Base-by-base conservation (phyloP, 2,113 vertebrate genomes). In the Forbesichthys papilliferus region DNA sequence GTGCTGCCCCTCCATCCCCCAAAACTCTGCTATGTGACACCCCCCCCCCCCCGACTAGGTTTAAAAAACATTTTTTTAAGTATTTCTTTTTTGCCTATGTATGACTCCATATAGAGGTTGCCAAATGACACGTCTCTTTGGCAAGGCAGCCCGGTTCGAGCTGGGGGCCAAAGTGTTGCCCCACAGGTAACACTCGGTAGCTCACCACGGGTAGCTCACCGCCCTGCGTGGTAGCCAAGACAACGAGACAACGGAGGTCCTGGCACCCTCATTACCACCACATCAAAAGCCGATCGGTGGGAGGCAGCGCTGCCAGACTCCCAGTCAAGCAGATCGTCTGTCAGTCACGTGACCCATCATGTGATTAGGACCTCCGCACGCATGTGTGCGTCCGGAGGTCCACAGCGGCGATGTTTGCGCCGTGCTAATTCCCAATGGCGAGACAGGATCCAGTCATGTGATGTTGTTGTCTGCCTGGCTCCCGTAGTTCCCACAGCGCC, bases 261-360 rank as follows among this genome's bases (percentile, higher is more conserved):
- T 5, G 52, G 65, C 47, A 11, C 48, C 36, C 13, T 27, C 65
- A 52, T 57, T 77, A 72, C 75, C 72, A 78, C 27, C 27, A 27
- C 27, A 27, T 27, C 66, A 86, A 87, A 75, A 86, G 63, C 77
- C 67, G 79, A 48, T 83, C 48, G 5, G 64, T 79, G 10, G 85
- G 58, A 79, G 54, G 0, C n/a, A 49, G 57, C 72, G 1, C 78
- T 69, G 77, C 46, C 33, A 60, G 78, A 12, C 20, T 0, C 53
- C 79, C 66, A 34, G 52, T 60, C 80, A 81, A 86, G 83, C 73
- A 67, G 73, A 89, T 86, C 73, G 59, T n/a, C 61, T 82, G 68
- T 70, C 74, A 47, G 61, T 9, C 81, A 80, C 67, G 36, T 79
- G 83, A 89, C 69, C 69, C 61, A 27, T 27, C 27, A 27, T 2